These are phyloP conservation scores for Meganola albula DNA, from an alignment of 2,888 invertebrate species.

Conservation along the genomic window DNA sequence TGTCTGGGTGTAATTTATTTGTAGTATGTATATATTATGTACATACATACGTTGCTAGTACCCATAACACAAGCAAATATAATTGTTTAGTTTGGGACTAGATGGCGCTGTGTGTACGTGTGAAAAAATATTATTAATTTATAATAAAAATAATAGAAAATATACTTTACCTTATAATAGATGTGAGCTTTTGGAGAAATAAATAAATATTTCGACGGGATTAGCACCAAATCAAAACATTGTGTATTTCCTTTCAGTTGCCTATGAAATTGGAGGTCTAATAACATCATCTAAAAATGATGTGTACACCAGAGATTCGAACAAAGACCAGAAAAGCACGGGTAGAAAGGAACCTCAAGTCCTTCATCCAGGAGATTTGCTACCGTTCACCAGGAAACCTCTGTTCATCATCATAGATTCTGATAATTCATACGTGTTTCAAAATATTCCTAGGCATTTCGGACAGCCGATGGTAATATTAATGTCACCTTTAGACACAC, in stretches of 20 bases:
- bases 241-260: constrained; percentile 71
- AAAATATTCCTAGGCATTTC: constrained; percentile 92
- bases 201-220: too few relatives aligned
- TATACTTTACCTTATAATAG: too few relatives aligned
- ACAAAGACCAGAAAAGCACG: constrained; percentile 31
- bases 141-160: too few relatives aligned
- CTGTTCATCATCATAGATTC: constrained; percentile 96
- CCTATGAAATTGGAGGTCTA: constrained; percentile 94
- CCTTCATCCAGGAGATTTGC: constrained; percentile 95
- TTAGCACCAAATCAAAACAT: too few relatives aligned
- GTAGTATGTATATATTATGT: too few relatives aligned
- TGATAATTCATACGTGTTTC: constrained; percentile 95
- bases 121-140: too few relatives aligned
- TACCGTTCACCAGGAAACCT: constrained; percentile 94
- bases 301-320: constrained; percentile 69
- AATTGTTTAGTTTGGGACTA: too few relatives aligned
- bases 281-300: constrained; percentile 92
- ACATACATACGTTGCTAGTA: too few relatives aligned
- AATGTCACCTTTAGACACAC: constrained; percentile 95
- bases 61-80: too few relatives aligned
- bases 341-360: constrained; percentile 82
- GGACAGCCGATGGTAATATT: constrained; percentile 95
- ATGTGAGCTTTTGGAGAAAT: too few relatives aligned
- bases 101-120: too few relatives aligned
- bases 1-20: too few relatives aligned